A percentile compares a stretch with the other conserved stretches of the same genome.
Evolutionary conservation across 2,113 vertebrate genomes (phyloP).

Genomic region (Neolamprologus kungweensis): DNA sequence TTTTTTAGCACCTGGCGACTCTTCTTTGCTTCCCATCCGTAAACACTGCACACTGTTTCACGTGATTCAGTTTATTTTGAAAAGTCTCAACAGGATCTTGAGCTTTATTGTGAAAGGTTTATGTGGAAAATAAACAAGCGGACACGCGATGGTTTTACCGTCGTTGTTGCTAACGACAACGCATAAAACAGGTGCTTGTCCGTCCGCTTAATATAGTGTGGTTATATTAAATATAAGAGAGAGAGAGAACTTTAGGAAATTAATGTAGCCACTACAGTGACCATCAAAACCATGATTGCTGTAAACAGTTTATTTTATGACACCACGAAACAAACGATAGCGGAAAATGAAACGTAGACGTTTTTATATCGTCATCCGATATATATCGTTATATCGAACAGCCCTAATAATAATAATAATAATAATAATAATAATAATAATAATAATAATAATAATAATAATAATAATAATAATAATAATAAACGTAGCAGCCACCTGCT

Average conservation of each 20-base stretch:
- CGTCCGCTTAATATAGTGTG: not conserved
- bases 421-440: not conserved
- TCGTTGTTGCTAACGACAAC: rapidly evolving
- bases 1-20: rapidly evolving
- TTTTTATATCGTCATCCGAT: not conserved
- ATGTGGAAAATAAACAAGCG: rapidly evolving
- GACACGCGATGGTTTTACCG: rapidly evolving
- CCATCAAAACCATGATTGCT: not conserved
- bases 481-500: not conserved
- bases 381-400: rapidly evolving
- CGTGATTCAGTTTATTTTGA: too few relatives aligned
- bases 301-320: rapidly evolving
- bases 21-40: too few relatives aligned
- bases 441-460: not conserved
- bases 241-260: not conserved
- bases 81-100: not conserved
- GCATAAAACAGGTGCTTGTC: rapidly evolving
- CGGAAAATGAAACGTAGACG: rapidly evolving
- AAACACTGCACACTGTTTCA: too few relatives aligned
- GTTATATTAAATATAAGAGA: not conserved
- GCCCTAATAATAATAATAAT: not conserved
- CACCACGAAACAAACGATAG: rapidly evolving
- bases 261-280: not conserved
- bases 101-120: not conserved
- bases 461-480: not conserved